Evolutionary conservation across 2,888 invertebrate genomes (phyloP), one percentile per base, ranked within the genome.

Genomic region (Noctua pronuba): DNA sequence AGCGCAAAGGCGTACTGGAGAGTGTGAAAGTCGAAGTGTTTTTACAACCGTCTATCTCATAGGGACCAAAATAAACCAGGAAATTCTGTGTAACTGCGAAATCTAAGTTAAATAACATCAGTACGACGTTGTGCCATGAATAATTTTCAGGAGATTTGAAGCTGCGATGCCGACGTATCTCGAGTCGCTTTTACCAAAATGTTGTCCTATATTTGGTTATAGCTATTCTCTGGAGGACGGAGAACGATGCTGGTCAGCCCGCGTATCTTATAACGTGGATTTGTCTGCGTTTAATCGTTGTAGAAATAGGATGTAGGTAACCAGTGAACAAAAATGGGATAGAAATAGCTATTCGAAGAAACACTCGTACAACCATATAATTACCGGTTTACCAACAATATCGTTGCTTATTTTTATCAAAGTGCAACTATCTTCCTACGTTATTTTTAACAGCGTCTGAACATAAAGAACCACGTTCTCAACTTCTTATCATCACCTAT

Each of bases 81-180:
- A 84, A 84, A 82, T 86, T 78, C 71, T n/a, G 65, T 60, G 60
- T 82, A 82, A 86, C 74, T 79, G 77, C 72, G 73, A 77, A 86
- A 86, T 85, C 80, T 86, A 85, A 85, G 84, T 86, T 86, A 86
- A 86, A 86, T 83, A 86, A 86, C 83, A 85, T 79, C 80, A 82
- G 86, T 46, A 84, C 82, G 79, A 80, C 78, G 82, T 74, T 77
- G 82, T 73, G 79, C 64, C 79, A 86, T 86, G 87, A 87, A 87
- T 87, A 87, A 85, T 87, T 87, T 87, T 74, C 77, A 80, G 73
- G 77, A 84, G 85, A 86, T 86, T 84, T 86, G 81, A 80, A 79
- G 84, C 78, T 76, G 81, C 73, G 85, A 85, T 85, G 81, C 72
- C 78, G 79, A 80, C 85, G 81, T 85, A 85, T 86, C 86, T 86